These are phyloP conservation scores for Patiria miniata DNA, from an alignment of 35 echinoderm and acorn worm species.

Conservation along the genomic window DNA sequence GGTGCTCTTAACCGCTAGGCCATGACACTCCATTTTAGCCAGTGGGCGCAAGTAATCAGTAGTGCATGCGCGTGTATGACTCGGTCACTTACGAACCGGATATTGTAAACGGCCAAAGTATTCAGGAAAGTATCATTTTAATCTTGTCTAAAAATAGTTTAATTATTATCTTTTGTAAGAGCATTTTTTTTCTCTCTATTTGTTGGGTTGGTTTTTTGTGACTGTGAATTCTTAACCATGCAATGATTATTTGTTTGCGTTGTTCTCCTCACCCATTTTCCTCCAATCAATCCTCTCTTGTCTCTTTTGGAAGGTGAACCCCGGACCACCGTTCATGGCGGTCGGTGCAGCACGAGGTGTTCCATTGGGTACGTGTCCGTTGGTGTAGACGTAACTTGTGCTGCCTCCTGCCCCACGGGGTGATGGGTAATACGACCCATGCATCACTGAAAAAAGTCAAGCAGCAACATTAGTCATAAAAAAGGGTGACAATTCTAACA, in stretches of 20 bases:
- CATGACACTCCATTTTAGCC: no score
- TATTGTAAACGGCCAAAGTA: no score
- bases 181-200: no score
- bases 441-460: not conserved
- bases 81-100: no score
- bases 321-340: conserved; percentile 28
- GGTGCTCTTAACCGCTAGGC: no score
- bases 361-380: conserved; percentile 23
- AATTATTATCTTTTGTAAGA: no score
- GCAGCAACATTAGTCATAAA: not conserved
- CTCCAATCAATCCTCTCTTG: conserved; percentile 92
- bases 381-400: conserved; percentile 37
- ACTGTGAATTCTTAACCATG: not conserved
- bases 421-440: conserved; percentile 41
- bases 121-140: no score
- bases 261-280: conserved; percentile 67
- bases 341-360: not conserved
- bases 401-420: not conserved
- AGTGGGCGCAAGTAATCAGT: no score
- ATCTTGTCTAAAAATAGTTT: no score
- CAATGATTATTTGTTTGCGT: not conserved
- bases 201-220: not conserved
- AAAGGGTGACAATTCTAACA: not conserved
- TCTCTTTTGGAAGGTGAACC: conserved; percentile 59
- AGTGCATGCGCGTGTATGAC: no score